Evolutionary conservation across 2,113 vertebrate genomes (phyloP).

Genomic region (Nothobranchius furzeri): DNA sequence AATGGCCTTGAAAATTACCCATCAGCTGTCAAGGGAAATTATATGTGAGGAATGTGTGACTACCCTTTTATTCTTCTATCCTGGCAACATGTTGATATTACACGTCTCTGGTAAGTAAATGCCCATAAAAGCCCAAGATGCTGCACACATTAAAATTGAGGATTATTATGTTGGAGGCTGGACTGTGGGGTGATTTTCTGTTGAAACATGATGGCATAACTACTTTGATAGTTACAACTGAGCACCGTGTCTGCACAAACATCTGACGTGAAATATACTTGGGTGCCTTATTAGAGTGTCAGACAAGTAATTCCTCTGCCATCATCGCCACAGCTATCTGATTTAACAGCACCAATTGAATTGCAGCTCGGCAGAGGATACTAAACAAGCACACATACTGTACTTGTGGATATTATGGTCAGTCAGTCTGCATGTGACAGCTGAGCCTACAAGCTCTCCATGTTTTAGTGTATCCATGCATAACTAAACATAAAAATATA

Average conservation of each 20-base stretch:
- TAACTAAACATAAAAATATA: constrained; percentile 19
- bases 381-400: constrained; percentile 40
- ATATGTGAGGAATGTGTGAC: constrained; percentile 49
- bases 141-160: constrained; percentile 50
- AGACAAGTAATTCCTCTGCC: constrained; percentile 57
- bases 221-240: constrained; percentile 64
- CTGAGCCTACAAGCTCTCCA: constrained; percentile 4
- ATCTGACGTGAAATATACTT: constrained; percentile 61
- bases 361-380: constrained; percentile 23
- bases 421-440: constrained; percentile 23
- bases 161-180: constrained; percentile 57
- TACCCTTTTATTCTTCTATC: constrained; percentile 40
- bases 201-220: constrained; percentile 70
- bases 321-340: constrained; percentile 48
- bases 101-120: constrained; percentile 57
- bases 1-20: constrained; percentile 66
- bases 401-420: constrained; percentile 27
- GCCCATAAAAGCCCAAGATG: constrained; percentile 23
- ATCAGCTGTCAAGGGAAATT: constrained; percentile 70
- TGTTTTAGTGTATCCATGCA: constrained; percentile 13
- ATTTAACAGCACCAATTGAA: constrained; percentile 50
- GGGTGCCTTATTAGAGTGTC: constrained; percentile 47
- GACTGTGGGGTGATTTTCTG: constrained; percentile 52
- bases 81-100: constrained; percentile 58
- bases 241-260: constrained; percentile 43